Evolutionary conservation across 2,888 invertebrate species (phyloP).

Genomic region (Fragum sueziense): DNA sequence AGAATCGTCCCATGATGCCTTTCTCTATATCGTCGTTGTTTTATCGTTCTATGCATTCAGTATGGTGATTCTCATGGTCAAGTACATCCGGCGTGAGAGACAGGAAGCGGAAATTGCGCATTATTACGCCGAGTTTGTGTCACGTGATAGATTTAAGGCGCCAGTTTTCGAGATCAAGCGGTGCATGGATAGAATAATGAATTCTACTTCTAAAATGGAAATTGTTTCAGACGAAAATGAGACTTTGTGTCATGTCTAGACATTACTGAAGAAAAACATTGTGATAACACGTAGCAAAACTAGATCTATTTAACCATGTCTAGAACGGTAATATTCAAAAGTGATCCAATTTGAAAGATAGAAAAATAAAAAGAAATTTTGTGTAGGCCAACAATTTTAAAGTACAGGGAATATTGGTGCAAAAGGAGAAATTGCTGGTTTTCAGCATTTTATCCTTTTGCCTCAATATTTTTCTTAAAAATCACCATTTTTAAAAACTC

Average conservation of each 20-base stretch:
- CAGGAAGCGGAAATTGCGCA: constrained; percentile 66
- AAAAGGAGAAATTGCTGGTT: too few relatives aligned
- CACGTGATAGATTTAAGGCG: constrained; percentile 64
- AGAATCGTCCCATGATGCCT: constrained; percentile 59
- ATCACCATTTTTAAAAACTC: too few relatives aligned
- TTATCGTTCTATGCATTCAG: constrained; percentile 69
- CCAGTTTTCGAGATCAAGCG: constrained; percentile 47
- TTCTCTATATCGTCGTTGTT: constrained; percentile 69
- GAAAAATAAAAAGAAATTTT: too few relatives aligned
- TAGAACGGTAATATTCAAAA: too few relatives aligned
- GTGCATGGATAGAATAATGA: constrained; percentile 42
- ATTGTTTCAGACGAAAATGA: constrained; percentile 4
- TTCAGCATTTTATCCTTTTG: too few relatives aligned
- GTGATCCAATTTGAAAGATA: too few relatives aligned
- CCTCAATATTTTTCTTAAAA: too few relatives aligned
- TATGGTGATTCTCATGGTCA: constrained; percentile 69
- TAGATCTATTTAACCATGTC: too few relatives aligned
- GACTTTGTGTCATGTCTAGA: constrained; percentile 34
- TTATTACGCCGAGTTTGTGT: constrained; percentile 67
- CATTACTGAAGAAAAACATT: neutral
- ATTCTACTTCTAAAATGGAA: neutral
- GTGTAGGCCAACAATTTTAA: too few relatives aligned
- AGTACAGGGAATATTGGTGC: too few relatives aligned
- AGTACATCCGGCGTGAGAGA: constrained; percentile 67
- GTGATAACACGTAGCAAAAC: too few relatives aligned